phyloP scores from a whole-genome alignment of 2,113 vertebrate genomes.

The Passer domesticus region DNA sequence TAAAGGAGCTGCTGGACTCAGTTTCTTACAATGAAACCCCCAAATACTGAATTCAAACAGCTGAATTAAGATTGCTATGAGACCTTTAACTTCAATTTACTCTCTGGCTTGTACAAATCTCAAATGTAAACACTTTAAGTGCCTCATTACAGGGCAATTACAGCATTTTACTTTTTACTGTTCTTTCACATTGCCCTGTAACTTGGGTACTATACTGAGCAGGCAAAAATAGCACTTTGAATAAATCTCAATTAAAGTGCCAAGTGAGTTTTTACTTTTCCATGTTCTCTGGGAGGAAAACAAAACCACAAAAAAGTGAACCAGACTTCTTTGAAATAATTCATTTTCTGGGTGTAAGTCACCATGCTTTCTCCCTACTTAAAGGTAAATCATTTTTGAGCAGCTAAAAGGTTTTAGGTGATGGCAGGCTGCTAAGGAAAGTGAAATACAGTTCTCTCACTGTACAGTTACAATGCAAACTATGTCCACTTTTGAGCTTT shows the following conservation, averaged over 20 bases:
- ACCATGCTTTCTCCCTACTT: background rate
- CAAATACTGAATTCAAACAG: background rate
- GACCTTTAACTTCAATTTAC: conserved; percentile 10
- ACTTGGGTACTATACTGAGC: background rate
- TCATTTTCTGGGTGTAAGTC: background rate
- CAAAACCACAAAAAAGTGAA: background rate
- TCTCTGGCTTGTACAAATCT: background rate
- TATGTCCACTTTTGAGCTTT: background rate
- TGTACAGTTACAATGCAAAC: background rate
- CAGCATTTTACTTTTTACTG: conserved; percentile 15
- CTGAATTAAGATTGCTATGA: background rate
- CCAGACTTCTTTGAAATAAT: background rate
- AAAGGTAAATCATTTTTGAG: background rate
- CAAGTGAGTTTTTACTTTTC: conserved; percentile 1
- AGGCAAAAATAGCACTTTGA: background rate
- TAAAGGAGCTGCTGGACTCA: background rate
- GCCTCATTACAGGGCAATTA: conserved; percentile 16
- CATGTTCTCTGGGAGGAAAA: background rate
- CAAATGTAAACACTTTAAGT: conserved; percentile 3
- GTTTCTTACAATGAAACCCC: background rate
- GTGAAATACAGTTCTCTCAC: background rate
- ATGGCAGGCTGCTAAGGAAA: background rate
- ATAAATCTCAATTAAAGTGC: conserved; percentile 18
- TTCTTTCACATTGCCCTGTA: conserved; percentile 14
- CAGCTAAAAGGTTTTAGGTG: background rate